Evolutionary conservation across 92 coral and sea anemone species (phyloP), one percentile per base, ranked within the genome.

Genomic region (Pocillopora grandis): DNA sequence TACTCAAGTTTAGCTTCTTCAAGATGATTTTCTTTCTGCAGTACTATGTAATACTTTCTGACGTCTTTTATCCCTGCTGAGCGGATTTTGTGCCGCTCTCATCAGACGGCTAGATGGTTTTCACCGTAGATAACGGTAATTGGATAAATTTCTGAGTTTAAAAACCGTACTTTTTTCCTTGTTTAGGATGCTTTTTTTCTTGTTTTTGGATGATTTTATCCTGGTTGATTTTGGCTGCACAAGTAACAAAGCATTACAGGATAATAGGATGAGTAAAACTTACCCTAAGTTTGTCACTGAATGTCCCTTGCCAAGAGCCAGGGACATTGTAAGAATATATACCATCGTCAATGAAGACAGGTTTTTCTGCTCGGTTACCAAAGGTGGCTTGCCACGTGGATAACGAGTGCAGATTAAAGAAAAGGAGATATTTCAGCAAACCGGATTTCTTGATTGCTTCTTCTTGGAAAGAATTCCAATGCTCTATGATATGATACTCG

Each of bases 301-400:
- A 80, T 9, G 86, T 62, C 27, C 89, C 89, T 80, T 87, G 89
- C 89, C 89, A 87, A 12, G 80, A 75, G 1, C 86, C 89, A 20
- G 89, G 86, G 14, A 87, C 86, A 75, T 87, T 72, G 72, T 87
- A 87, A 23, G 89, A 87, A 21, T 87, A 42, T n/a, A 87, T 72
- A 15, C 86, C 81, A 48, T 86, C 89, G 15, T 80, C 70, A 23
- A 87, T 56, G 55, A 80, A 79, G 19, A 58, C 62, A 37, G 89
- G 86, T 27, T 79, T 81, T 67, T 2, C 35, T 72, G 89, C 86
- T 49, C 89, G 58, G 56, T 57, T 87, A 5, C 86, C 89, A 80
- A 80, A 87, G 33, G 74, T 63, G 42, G 89, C 89, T 74, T 87
- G 89, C 85, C 85, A 87, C 6, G 81, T 80, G 31, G 89, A 87